These are phyloP conservation scores for Spodoptera frugiperda DNA, from an alignment of 1,140 invertebrate genomes.

Conservation along the genomic window DNA sequence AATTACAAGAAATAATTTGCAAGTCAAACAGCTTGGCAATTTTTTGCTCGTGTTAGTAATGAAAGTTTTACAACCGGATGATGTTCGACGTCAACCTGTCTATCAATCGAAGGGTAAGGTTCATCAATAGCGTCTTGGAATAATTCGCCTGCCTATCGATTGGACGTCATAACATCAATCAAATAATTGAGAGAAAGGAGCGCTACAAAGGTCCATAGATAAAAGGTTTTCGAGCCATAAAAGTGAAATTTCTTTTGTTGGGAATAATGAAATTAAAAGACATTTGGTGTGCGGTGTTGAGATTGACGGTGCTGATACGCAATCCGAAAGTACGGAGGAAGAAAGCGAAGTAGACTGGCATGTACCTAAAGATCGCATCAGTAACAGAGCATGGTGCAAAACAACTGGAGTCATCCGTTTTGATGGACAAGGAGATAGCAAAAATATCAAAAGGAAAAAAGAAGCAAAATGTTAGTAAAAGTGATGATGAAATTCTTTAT, in stretches of 20 bases:
- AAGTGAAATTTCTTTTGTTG: slow-evolving; percentile 49
- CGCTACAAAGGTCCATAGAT: slow-evolving; percentile 39
- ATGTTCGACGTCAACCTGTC: slow-evolving; percentile 27
- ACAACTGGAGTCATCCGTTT: slow-evolving; percentile 6
- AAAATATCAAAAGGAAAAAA: neutral
- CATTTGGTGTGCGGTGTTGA: slow-evolving; percentile 36
- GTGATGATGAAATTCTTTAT: neutral
- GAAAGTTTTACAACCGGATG: slow-evolving; percentile 52
- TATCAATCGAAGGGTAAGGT: slow-evolving; percentile 42
- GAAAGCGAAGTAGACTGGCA: slow-evolving; percentile 27
- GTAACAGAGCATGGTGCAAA: slow-evolving; percentile 7
- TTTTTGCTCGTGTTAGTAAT: slow-evolving; percentile 47
- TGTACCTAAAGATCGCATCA: slow-evolving; percentile 34
- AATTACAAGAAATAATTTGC: neutral
- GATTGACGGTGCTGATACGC: slow-evolving; percentile 40
- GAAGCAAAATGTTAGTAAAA: slow-evolving; percentile 9
- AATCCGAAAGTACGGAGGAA: slow-evolving; percentile 37
- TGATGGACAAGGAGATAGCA: slow-evolving; percentile 16
- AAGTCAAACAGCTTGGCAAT: slow-evolving; percentile 3
- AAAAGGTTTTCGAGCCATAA: slow-evolving; percentile 38
- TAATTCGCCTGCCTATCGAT: slow-evolving; percentile 36
- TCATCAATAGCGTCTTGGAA: slow-evolving; percentile 41
- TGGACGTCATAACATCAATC: slow-evolving; percentile 41
- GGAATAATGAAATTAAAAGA: slow-evolving; percentile 41
- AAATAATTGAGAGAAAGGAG: slow-evolving; percentile 45